Base-by-base conservation (phyloP, 1,140 invertebrate genomes). In the Drosophila punjabiensis region DNA sequence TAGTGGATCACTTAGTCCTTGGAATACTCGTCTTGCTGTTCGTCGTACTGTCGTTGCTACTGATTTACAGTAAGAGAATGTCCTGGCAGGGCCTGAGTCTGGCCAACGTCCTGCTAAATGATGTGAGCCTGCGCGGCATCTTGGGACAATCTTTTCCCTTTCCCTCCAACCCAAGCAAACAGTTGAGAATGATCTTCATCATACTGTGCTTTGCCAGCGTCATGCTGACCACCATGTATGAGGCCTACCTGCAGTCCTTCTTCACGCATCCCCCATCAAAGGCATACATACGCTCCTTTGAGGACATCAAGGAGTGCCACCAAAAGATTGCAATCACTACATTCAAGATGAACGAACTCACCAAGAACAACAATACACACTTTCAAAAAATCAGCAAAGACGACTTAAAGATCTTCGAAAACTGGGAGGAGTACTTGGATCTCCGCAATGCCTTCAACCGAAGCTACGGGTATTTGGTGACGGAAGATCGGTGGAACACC, bases 181-280 rank as follows among this genome's bases (percentile, higher is more conserved):
- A 81, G 0, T 18, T 87, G 20, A 91, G 80, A 20, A 20, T 73
- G 1, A 59, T 91, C 4, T 73, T 68, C 4, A 43, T 61, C 11
- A 69, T 91, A 5, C 14, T 91, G 0, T 84, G 69, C 58, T 73
- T 82, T 5, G 65, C 74, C 9, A 80, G 89, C 48, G 39, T 91
- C 3, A 55, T 88, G 64, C 56, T 74, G 2, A 81, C 67, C 32
- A 91, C 82, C 41, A 85, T 91, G 70, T 91, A 91, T 37, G 50
- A 76, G 10, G 59, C 81, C 11, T 88, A 88, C 9, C 30, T 91
- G 39, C 39, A 78, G 7, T 53, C 79, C 8, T 78, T 64, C 28
- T 69, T 88, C 35, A 91, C 79, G 0, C 56, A 68, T 13, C 84
- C 84, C 1, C 89, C 89, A 1, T 30, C 43, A 0, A 62, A 76